Evolutionary conservation across 2,888 invertebrate genomes (phyloP).

Genomic region (Dinocampus coccinellae): DNA sequence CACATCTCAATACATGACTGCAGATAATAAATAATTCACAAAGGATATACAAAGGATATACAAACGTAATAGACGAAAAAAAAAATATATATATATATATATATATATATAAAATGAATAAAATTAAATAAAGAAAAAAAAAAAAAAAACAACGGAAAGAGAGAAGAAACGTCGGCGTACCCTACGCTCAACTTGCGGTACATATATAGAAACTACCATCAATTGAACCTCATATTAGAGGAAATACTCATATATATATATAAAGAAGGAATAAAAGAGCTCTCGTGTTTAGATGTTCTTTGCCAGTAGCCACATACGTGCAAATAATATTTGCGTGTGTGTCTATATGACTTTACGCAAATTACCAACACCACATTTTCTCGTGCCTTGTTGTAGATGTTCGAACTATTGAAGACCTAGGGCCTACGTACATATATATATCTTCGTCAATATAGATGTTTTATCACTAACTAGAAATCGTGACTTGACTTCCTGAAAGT

Average conservation of each 20-base stretch:
- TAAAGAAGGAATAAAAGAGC: background rate
- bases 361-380: slow-evolving; percentile 6
- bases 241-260: background rate
- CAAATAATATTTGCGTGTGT: slow-evolving; percentile 3
- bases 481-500: slow-evolving; percentile 18
- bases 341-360: slow-evolving; percentile 1
- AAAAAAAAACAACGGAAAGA: no score
- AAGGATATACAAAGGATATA: background rate
- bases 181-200: background rate
- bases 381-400: background rate
- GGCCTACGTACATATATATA: background rate
- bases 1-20: slow-evolving; percentile 23
- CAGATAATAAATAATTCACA: slow-evolving; percentile 8
- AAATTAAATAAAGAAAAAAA: no score
- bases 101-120: no score
- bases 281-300: slow-evolving; percentile 11
- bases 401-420: background rate
- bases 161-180: background rate
- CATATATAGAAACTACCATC: background rate
- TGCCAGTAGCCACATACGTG: background rate
- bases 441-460: slow-evolving; percentile 18
- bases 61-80: background rate
- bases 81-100: no score
- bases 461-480: slow-evolving; percentile 31
- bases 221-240: slow-evolving; percentile 1